Evolutionary conservation across 2,113 vertebrate genomes (phyloP).

Genomic region (Ammodramus savannarum): DNA sequence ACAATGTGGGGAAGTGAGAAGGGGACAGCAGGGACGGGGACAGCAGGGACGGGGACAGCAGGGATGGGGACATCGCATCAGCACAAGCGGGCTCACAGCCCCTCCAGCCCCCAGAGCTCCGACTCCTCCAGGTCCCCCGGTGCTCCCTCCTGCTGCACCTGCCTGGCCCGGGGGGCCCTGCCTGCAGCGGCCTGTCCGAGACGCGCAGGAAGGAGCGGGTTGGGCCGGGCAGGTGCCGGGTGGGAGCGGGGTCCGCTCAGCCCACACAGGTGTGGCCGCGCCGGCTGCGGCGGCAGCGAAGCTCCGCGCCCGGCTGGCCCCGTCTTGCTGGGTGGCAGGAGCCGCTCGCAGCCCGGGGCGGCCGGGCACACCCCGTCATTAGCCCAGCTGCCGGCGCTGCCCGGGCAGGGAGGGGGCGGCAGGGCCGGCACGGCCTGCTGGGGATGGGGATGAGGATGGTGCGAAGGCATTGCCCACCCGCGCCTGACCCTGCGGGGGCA

Average conservation of each 20-base stretch:
- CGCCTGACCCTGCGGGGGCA: not conserved
- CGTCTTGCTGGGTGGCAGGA: constrained; percentile 46
- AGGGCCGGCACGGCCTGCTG: constrained; percentile 10
- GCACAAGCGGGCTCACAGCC: not conserved
- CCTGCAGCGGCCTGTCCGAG: constrained; percentile 50
- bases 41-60: not conserved
- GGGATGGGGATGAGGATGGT: not conserved
- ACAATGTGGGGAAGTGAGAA: not conserved
- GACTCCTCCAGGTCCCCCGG: not conserved
- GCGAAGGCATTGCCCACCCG: not conserved
- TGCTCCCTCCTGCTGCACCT: not conserved
- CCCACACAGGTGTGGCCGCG: constrained; percentile 22
- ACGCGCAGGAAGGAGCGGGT: constrained; percentile 24
- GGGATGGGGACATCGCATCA: not conserved
- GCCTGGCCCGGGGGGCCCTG: constrained; percentile 18
- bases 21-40: not conserved
- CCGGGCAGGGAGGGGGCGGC: not conserved
- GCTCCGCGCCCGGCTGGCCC: constrained; percentile 13
- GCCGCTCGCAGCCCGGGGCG: constrained; percentile 18
- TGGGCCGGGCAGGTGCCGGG: not conserved
- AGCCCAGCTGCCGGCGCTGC: constrained; percentile 5
- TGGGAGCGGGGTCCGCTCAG: constrained; percentile 11
- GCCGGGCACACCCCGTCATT: constrained; percentile 21
- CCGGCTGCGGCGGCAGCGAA: not conserved
- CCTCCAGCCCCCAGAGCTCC: not conserved